Conservation (phyloP, 2,888 invertebrate genomes). For the Torymus tubicola region DNA sequence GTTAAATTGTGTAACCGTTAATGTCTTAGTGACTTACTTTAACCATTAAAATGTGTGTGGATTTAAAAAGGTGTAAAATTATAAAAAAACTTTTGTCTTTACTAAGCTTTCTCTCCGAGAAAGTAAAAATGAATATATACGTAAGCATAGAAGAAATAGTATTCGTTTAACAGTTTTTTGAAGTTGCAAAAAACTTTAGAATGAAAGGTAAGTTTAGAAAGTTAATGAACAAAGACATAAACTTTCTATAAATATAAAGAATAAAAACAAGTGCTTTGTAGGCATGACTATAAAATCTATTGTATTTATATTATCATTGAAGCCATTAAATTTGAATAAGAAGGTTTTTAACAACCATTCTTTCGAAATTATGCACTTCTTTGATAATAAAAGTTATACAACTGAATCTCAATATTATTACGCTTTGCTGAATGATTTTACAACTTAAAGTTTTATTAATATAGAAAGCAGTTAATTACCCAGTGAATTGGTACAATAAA, state of each 20-base stretch:
- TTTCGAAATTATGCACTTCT: not conserved
- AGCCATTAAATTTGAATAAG: conserved; percentile 6
- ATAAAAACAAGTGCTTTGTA: not conserved
- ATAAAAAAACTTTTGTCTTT: not conserved
- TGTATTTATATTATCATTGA: not conserved
- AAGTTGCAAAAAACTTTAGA: conserved; percentile 4
- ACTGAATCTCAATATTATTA: not conserved
- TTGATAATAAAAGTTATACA: not conserved
- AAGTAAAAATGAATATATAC: not conserved
- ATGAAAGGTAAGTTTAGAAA: conserved; percentile 16
- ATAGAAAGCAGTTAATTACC: no score
- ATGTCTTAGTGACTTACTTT: no score
- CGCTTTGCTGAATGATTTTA: not conserved
- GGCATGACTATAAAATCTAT: conserved; percentile 5
- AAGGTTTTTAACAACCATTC: not conserved
- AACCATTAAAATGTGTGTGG: no score
- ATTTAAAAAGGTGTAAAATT: conserved; percentile 5
- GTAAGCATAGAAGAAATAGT: not conserved
- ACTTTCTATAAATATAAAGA: conserved; percentile 9
- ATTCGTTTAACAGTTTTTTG: conserved; percentile 1
- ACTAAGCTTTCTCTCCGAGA: conserved; percentile 6
- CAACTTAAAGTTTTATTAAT: conserved; percentile 1
- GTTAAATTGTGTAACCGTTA: no score
- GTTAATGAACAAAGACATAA: conserved; percentile 16
- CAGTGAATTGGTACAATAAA: no score